Percentiles rank a stretch among this genome's conserved stretches.
phyloP scores from a whole-genome alignment of 2,113 vertebrate genomes.

The Dicaeum eximium region DNA sequence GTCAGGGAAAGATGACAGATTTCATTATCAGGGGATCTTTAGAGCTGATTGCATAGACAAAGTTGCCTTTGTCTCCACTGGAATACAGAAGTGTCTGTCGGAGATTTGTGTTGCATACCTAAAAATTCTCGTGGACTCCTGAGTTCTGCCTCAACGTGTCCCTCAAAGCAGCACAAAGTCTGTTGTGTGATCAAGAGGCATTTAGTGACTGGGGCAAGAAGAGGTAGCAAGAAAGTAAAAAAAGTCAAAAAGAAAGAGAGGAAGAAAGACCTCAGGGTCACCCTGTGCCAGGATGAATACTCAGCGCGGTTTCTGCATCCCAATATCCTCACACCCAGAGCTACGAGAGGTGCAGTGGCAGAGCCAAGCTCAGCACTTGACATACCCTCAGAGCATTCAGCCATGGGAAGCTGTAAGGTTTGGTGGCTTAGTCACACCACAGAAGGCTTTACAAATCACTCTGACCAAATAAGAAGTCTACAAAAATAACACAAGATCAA shows the following conservation, averaged over 20 bases:
- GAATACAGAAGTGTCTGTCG: background rate
- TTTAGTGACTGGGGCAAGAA: background rate
- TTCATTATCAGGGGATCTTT: background rate
- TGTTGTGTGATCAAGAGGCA: background rate
- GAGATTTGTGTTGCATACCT: background rate
- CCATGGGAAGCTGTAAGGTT: background rate
- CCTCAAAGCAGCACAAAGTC: background rate
- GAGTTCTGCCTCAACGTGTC: background rate
- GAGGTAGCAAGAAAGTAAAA: background rate
- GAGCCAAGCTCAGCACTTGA: background rate
- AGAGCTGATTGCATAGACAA: background rate
- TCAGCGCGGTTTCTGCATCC: fast-evolving
- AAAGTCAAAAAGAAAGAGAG: background rate
- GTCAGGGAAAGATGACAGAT: background rate
- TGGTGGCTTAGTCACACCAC: background rate
- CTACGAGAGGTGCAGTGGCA: background rate
- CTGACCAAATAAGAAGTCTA: slow-evolving; percentile 6
- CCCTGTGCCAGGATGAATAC: background rate
- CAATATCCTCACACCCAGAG: background rate
- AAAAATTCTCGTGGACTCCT: background rate
- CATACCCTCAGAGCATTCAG: background rate
- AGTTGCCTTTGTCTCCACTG: background rate
- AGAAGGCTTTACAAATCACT: slow-evolving; percentile 1
- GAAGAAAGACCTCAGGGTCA: background rate
- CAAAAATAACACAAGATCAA: slow-evolving; percentile 32